Base-by-base conservation (phyloP, 2,113 vertebrate genomes). In the Phalacrocorax aristotelis region DNA sequence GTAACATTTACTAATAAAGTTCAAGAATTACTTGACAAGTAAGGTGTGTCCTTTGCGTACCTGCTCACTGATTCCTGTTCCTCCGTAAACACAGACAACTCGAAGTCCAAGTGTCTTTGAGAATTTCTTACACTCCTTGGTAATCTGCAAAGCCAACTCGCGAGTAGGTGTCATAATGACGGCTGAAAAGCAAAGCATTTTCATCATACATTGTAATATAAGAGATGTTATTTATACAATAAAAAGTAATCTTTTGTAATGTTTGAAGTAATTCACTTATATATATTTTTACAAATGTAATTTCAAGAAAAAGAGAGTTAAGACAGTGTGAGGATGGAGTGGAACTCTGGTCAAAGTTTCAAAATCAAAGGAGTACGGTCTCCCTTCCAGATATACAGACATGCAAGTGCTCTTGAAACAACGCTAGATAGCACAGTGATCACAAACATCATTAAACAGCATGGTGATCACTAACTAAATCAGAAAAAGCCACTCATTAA, bases 91-190 rank as follows among this genome's bases (percentile, higher is more conserved):
- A 98, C 99, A 99, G 78, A 99, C 99, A 97, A 99, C 99, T 89
- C 99, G 97, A 94, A 99, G 99, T 1, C 98, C 98, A 96, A 99
- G 98, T 0, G 99, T 98, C 97, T 99, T 99, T 11, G 99, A 99
- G 98, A 99, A 99, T 95, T 99, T 99, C 98, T 99, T 99, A 55
- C 99, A 99, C 97, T 99, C 99, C 97, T 99, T 99, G 90, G 99
- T 99, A 95, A 99, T 99, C 90, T 99, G 99, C 96, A 99, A 98
- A 74, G 99, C 99, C 97, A 99, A 77, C 97, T 99, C 99, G 55
- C 99, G 98, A 72, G 99, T 99, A 6, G 99, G 99, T 48, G 99
- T 99, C 99, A 99, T 99, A 95, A 99, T 99, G 77, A 99, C 98
- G 83, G 99, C 99, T 99, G 97, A 20, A 94, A 97, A 94, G 77